Conservation (phyloP, 2,888 invertebrate species). For the Brassicogethes aeneus region DNA sequence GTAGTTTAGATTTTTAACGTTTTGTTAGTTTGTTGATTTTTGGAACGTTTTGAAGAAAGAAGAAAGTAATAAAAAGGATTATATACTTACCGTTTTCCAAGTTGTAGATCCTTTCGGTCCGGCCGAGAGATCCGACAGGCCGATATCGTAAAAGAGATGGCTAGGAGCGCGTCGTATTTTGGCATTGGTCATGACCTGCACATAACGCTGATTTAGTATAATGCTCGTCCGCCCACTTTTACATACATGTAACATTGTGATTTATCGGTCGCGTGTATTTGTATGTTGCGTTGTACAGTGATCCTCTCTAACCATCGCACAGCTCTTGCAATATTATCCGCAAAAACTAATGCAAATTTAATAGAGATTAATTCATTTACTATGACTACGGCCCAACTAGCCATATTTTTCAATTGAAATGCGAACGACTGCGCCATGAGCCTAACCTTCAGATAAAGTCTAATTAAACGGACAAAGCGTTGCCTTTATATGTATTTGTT, state of each 20-base stretch:
- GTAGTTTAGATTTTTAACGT: too few species aligned
- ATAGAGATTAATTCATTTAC: slow-evolving; percentile 20
- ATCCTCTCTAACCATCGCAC: slow-evolving; percentile 8
- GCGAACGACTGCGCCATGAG: neutral
- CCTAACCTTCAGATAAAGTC: too few species aligned
- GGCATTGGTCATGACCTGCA: slow-evolving; percentile 55
- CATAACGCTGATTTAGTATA: slow-evolving; percentile 24
- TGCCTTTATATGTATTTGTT: too few species aligned
- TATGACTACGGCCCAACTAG: slow-evolving; percentile 5
- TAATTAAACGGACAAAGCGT: too few species aligned
- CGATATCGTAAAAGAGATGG: slow-evolving; percentile 56
- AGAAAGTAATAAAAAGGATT: too few species aligned
- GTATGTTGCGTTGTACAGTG: slow-evolving; percentile 20
- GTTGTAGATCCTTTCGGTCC: slow-evolving; percentile 39
- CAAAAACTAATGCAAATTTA: slow-evolving; percentile 24
- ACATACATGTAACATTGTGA: slow-evolving; percentile 25
- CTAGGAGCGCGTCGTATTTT: slow-evolving; percentile 53
- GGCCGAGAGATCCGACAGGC: slow-evolving; percentile 44
- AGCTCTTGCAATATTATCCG: slow-evolving; percentile 16
- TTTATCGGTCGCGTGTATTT: slow-evolving; percentile 24
- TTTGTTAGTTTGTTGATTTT: too few species aligned
- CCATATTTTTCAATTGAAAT: neutral
- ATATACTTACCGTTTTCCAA: slow-evolving; percentile 42
- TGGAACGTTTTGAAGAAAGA: too few species aligned
- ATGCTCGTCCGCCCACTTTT: slow-evolving; percentile 21